phyloP scores from a whole-genome alignment of 2,113 vertebrate genomes.

The Amblyopsis rosae region DNA sequence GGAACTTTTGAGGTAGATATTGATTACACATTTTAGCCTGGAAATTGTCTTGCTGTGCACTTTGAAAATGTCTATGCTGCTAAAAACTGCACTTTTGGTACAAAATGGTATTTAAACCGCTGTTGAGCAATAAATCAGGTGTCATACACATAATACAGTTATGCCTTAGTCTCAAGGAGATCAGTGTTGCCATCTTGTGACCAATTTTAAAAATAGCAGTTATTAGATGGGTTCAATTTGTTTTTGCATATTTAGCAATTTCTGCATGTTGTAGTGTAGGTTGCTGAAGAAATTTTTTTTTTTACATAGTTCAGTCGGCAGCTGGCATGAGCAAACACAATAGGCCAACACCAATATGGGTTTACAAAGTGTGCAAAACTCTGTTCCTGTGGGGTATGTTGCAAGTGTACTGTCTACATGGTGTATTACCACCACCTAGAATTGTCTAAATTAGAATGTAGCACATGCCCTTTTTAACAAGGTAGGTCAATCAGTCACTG shows the following conservation, averaged over 20 bases:
- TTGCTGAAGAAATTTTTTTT: no score
- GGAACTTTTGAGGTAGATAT: conserved; percentile 1
- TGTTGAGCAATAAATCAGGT: conserved; percentile 29
- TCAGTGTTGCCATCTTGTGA: conserved; percentile 62
- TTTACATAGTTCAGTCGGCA: no score
- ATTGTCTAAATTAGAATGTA: no score
- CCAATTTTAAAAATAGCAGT: conserved; percentile 18
- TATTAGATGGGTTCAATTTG: no score
- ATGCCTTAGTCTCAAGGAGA: conserved; percentile 10
- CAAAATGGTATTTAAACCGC: conserved; percentile 15
- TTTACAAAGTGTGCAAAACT: no score
- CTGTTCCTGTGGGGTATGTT: no score
- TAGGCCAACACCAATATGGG: no score
- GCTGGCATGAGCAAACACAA: no score
- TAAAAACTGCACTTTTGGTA: conserved; percentile 17
- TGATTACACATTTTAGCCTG: conserved; percentile 23
- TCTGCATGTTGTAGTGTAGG: background rate
- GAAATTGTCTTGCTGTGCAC: conserved; percentile 5
- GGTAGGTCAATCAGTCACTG: no score
- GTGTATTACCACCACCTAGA: no score
- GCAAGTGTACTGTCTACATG: no score
- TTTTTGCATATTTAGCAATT: background rate
- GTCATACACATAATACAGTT: background rate
- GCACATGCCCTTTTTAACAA: no score
- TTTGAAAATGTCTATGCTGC: conserved; percentile 12